phyloP scores from a whole-genome alignment of 2,797 vertebrate species.

The Acipenser ruthenus region DNA sequence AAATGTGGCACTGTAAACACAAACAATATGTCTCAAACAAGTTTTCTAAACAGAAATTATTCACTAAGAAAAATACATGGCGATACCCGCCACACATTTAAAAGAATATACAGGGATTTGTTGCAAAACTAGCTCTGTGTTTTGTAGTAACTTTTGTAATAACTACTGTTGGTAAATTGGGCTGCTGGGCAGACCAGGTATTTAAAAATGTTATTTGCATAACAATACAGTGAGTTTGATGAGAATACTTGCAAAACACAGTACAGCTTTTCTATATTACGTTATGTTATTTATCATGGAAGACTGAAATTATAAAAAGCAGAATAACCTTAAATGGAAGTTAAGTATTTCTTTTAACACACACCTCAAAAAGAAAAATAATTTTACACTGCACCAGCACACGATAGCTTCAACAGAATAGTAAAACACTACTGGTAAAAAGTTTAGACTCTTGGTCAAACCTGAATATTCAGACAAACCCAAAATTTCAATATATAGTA shows the following conservation, averaged over 20 bases:
- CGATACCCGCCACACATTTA: conserved; percentile 19
- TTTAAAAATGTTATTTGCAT: too few relatives aligned
- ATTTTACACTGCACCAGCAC: conserved; percentile 35
- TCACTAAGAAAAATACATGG: not conserved
- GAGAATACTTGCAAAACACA: too few relatives aligned
- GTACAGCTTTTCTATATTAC: too few relatives aligned
- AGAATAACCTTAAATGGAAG: too few relatives aligned
- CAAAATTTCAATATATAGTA: not conserved
- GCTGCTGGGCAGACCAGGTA: too few relatives aligned
- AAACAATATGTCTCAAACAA: conserved; percentile 10
- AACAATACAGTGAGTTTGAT: too few relatives aligned
- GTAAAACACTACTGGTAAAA: conserved; percentile 14
- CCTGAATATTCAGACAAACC: conserved; percentile 3
- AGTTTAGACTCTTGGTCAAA: conserved; percentile 14
- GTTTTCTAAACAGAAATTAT: conserved; percentile 17
- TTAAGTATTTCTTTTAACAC: not conserved
- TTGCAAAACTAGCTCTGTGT: conserved; percentile 40
- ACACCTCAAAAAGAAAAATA: conserved; percentile 26
- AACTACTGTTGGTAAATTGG: not conserved
- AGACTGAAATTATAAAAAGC: too few relatives aligned
- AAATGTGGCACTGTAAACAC: too few relatives aligned
- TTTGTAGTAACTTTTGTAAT: conserved; percentile 29
- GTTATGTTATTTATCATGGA: too few relatives aligned
- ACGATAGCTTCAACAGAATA: conserved; percentile 24
- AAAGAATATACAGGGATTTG: conserved; percentile 34